Percentiles rank a stretch among this genome's conserved stretches.
phyloP scores from a whole-genome alignment of 1,140 invertebrate genomes.

The Drosophila carrolli region DNA sequence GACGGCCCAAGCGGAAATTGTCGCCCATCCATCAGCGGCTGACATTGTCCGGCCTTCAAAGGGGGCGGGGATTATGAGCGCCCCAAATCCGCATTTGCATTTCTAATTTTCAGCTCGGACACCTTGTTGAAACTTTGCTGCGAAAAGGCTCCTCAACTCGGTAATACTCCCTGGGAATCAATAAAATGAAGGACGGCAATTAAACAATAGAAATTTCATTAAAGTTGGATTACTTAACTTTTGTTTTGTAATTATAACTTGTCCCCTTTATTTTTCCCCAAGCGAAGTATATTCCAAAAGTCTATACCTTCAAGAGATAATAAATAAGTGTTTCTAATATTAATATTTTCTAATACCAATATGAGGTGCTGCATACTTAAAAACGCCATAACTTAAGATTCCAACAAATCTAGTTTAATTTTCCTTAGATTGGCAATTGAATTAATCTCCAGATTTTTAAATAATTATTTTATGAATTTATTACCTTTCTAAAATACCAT shows the following conservation, averaged over 20 bases:
- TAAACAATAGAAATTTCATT: not conserved
- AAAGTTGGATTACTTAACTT: not conserved
- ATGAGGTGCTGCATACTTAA: too few species aligned
- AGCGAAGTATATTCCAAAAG: too few species aligned
- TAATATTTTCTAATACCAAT: too few species aligned
- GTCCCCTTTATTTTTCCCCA: too few species aligned
- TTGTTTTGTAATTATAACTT: conserved; percentile 1
- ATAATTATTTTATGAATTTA: too few species aligned
- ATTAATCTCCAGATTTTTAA: not conserved
- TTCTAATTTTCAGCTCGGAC: conserved; percentile 27
- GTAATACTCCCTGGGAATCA: not conserved
- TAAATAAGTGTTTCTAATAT: too few species aligned
- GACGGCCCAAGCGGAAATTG: conserved; percentile 36
- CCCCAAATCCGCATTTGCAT: conserved; percentile 29
- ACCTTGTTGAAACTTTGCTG: conserved; percentile 7
- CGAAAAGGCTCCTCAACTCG: not conserved
- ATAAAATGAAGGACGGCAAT: conserved; percentile 1
- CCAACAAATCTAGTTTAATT: too few species aligned
- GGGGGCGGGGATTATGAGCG: conserved; percentile 9
- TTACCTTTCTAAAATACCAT: too few species aligned
- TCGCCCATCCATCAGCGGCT: conserved; percentile 45
- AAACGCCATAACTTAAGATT: too few species aligned
- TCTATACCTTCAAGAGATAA: too few species aligned
- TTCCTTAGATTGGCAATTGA: too few species aligned
- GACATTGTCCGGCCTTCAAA: conserved; percentile 9